Base-by-base conservation (phyloP, 30 jellyfish, hydroid and myxozoan species). In the Catostylus mosaicus region DNA sequence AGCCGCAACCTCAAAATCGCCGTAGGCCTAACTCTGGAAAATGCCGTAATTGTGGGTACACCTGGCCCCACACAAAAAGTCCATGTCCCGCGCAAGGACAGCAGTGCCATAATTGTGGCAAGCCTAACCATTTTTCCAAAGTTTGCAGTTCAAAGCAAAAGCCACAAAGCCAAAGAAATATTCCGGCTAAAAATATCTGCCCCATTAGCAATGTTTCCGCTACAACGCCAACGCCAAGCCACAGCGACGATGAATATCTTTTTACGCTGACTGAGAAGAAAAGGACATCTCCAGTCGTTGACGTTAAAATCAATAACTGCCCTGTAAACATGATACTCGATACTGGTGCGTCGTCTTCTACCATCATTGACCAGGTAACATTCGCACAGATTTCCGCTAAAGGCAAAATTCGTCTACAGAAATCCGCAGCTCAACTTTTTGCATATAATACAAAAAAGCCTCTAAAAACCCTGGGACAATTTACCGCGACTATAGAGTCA, bases 31-130 rank as follows among this genome's bases (percentile, higher is more conserved):
- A 3, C 24, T 3, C 83, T 24, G 46, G 83, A 71, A 71, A 77
- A 37, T 77, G 78, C 54, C 73, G 40, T 30, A 77, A 77, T 23
- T 77, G 88, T 52, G 88, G 70, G 35, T 54, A 16, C 32, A 35
- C 78, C 30, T 77, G 88, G 87, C 88, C 78, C 46, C 79, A 77
- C 54, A 54, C 56, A 2, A 37, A 57, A 43, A 77, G 67, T 56
- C 78, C 65, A n/a, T 77, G 88, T 48, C 88, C 88, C 30, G 88
- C 88, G 19, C 79, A 54, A 47, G 86, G 86, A 56, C 23, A 74
- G 34, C 77, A 47, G 30, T 74, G 86, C 75, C 24, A 74, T 48
- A 26, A 51, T 14, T 74, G 86, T 52, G 86, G 86, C 75, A 74
- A 74, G 45, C 47, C 12, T 76, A 52, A 47, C 33, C 74, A 74